Conservation (phyloP, 1,140 invertebrate species). For the Delia radicum region DNA sequence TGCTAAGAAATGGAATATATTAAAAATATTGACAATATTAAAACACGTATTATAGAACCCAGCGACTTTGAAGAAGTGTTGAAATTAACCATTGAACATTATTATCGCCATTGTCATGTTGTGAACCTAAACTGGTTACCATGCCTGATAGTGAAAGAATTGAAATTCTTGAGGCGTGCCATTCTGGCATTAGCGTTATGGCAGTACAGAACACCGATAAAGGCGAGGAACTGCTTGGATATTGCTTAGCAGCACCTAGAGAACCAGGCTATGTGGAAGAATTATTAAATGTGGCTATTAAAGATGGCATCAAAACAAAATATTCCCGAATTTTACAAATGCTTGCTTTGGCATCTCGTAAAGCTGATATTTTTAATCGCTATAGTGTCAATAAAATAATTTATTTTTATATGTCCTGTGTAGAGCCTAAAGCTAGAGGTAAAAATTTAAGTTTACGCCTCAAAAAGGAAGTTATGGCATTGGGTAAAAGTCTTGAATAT, state of each 20-base stretch:
- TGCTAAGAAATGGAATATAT: too few relatives aligned
- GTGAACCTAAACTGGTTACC: not conserved
- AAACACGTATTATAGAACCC: not conserved
- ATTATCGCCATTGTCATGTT: not conserved
- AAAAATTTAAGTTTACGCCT: slow-evolving; percentile 20
- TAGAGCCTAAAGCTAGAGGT: slow-evolving; percentile 15
- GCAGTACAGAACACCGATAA: not conserved
- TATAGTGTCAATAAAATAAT: not conserved
- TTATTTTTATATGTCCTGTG: not conserved
- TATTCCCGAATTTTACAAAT: not conserved
- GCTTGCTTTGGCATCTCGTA: not conserved
- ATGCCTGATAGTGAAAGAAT: not conserved
- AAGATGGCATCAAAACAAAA: not conserved
- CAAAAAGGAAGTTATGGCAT: slow-evolving; percentile 10
- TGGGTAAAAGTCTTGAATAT: slow-evolving; percentile 11
- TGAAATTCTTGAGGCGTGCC: not conserved
- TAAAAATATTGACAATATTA: too few relatives aligned
- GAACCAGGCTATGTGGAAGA: not conserved
- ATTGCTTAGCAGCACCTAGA: not conserved
- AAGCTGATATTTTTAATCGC: not conserved
- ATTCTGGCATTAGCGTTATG: not conserved
- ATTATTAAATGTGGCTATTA: not conserved
- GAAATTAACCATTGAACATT: not conserved
- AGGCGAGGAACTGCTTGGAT: not conserved
- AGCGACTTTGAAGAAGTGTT: not conserved